A percentile compares a stretch with the other conserved stretches of the same genome.
phyloP scores from a whole-genome alignment of 2,888 invertebrate species.

The Conchocele bisecta region DNA sequence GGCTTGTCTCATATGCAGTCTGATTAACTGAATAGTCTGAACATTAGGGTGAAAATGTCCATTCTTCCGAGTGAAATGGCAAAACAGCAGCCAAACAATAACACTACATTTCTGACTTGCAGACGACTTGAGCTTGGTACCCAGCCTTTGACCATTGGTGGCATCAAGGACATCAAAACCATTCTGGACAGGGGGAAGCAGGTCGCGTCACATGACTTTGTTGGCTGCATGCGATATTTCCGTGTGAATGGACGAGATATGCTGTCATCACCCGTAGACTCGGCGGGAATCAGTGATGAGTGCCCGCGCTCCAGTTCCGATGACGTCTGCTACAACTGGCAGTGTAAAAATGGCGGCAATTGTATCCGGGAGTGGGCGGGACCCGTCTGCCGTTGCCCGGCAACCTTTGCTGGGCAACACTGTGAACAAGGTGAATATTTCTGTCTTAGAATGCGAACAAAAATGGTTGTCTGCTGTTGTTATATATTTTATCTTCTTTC shows the following conservation, averaged over 20 bases:
- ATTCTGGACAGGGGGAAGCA: slow-evolving; percentile 94
- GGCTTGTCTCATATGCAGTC: no score
- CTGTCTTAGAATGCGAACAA: no score
- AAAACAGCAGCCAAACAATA: no score
- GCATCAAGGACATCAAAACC: slow-evolving; percentile 92
- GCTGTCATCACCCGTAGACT: slow-evolving; percentile 81
- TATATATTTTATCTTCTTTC: no score
- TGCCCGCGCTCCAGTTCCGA: slow-evolving; percentile 87
- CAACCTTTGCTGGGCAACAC: slow-evolving; percentile 89
- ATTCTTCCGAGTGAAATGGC: no score
- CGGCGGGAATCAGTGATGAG: slow-evolving; percentile 89
- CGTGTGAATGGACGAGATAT: slow-evolving; percentile 89
- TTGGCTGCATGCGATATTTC: slow-evolving; percentile 96
- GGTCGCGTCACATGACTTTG: slow-evolving; percentile 94
- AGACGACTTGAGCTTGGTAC: slow-evolving; percentile 50
- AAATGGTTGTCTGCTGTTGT: no score
- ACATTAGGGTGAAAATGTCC: no score
- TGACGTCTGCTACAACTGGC: slow-evolving; percentile 73
- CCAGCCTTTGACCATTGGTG: slow-evolving; percentile 90
- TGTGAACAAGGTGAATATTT: slow-evolving; percentile 86
- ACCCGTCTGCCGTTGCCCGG: slow-evolving; percentile 86
- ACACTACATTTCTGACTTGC: slow-evolving; percentile 18
- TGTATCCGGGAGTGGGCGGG: slow-evolving; percentile 95
- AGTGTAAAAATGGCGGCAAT: slow-evolving; percentile 87
- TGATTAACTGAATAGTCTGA: no score